Evolutionary conservation across 53 echinoderm and acorn worm genomes (phyloP).

Genomic region (Crossaster papposus): DNA sequence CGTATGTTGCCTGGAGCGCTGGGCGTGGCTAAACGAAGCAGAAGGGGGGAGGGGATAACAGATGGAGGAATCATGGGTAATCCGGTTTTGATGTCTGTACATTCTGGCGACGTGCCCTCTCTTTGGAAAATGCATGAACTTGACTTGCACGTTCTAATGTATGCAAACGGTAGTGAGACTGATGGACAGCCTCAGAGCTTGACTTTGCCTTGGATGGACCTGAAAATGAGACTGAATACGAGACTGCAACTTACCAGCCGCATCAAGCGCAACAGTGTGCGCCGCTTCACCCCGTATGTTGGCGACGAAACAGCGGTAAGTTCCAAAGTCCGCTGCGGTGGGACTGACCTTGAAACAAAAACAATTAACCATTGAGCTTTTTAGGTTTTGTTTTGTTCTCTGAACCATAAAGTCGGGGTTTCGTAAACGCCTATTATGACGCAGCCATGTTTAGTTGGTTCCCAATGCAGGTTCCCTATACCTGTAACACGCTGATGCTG

Average conservation of each 20-base stretch:
- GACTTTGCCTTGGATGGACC: no score
- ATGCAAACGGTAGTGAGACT: no score
- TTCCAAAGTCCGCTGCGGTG: slow-evolving; percentile 45
- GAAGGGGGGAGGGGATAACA: no score
- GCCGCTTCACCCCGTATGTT: slow-evolving; percentile 24
- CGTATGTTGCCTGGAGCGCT: slow-evolving; percentile 40
- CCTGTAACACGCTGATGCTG: slow-evolving; percentile 51
- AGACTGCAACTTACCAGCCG: neutral
- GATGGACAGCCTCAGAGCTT: no score
- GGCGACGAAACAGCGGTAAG: slow-evolving; percentile 35
- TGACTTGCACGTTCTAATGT: no score
- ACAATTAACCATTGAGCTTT: neutral
- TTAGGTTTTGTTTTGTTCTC: neutral
- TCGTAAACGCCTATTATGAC: no score
- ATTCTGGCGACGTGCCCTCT: no score
- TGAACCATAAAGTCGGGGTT: no score
- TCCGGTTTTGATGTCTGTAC: no score
- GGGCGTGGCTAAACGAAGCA: slow-evolving; percentile 1
- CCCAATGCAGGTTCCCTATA: neutral
- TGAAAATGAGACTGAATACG: no score
- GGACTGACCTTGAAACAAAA: slow-evolving; percentile 44
- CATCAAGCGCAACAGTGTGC: slow-evolving; percentile 44
- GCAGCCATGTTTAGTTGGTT: neutral
- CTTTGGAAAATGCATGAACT: no score
- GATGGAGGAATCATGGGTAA: no score